Evolutionary conservation across 2,888 invertebrate species (phyloP).

Genomic region (Lingula anatina): DNA sequence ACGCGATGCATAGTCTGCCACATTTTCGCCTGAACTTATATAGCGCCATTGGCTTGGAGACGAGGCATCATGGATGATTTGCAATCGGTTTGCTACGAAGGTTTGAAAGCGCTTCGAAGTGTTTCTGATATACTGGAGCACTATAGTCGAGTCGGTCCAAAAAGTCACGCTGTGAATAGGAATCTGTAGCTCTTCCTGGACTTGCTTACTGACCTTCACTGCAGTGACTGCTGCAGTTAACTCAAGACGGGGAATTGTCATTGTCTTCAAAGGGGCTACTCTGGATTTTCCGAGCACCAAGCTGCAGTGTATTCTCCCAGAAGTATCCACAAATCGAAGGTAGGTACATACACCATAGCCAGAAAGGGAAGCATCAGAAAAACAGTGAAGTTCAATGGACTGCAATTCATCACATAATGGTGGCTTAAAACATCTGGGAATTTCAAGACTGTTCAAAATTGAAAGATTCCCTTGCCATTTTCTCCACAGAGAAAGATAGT

Average conservation of each 20-base stretch:
- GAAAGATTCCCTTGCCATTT: neutral
- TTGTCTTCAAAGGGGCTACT: too few relatives aligned
- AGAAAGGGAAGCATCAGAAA: too few relatives aligned
- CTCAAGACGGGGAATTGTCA: too few relatives aligned
- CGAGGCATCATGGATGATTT: too few relatives aligned
- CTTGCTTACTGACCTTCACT: constrained; percentile 2
- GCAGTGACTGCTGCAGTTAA: constrained; percentile 11
- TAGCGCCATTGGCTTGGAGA: too few relatives aligned
- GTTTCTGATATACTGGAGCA: constrained; percentile 8
- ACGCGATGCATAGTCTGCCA: neutral
- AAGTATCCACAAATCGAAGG: neutral
- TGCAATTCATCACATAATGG: too few relatives aligned
- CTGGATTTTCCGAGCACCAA: too few relatives aligned
- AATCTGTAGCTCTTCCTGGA: constrained; percentile 6
- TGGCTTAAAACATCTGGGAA: too few relatives aligned
- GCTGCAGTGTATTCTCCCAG: too few relatives aligned
- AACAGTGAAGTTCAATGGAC: too few relatives aligned
- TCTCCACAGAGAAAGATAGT: neutral
- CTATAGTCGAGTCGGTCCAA: constrained; percentile 11
- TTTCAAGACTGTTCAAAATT: too few relatives aligned
- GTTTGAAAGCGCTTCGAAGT: constrained; percentile 11
- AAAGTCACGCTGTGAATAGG: constrained; percentile 1
- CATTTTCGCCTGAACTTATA: neutral
- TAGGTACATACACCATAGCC: too few relatives aligned
- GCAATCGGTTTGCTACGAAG: constrained; percentile 12